Evolutionary conservation across 2,797 vertebrate species (phyloP).

Genomic region (Sciurus carolinensis): DNA sequence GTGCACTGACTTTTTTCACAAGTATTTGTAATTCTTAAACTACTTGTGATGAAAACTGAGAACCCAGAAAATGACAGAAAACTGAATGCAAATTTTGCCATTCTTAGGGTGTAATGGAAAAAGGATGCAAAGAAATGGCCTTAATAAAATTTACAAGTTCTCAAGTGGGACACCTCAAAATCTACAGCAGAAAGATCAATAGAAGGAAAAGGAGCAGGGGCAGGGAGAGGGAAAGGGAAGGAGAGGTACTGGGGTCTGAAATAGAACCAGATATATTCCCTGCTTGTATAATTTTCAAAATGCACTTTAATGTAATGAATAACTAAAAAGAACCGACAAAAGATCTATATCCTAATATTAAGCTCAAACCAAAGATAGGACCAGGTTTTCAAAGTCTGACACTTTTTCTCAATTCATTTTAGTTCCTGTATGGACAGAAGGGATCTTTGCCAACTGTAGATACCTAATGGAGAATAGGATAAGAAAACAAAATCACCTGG

Average conservation of each 20-base stretch:
- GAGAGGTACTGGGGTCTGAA: no score
- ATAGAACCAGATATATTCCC: no score
- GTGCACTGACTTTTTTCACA: background rate
- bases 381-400: background rate
- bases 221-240: no score
- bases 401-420: background rate
- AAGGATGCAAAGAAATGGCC: background rate
- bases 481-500: background rate
- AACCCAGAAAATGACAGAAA: background rate
- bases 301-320: no score
- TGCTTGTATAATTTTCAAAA: no score
- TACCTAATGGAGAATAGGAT: background rate
- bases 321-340: background rate
- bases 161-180: background rate
- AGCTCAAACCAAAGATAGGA: background rate
- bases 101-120: background rate
- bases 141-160: background rate
- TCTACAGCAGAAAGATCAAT: background rate
- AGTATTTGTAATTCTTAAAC: background rate
- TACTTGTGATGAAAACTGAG: background rate
- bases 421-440: background rate
- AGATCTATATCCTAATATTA: background rate
- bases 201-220: no score
- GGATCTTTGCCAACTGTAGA: background rate
- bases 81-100: background rate